A percentile compares a stretch with the other conserved stretches of the same genome.
These are phyloP conservation scores for Akabosia matsudoensis DNA, from an alignment of 1,140 invertebrate genomes.

Conservation along the genomic window DNA sequence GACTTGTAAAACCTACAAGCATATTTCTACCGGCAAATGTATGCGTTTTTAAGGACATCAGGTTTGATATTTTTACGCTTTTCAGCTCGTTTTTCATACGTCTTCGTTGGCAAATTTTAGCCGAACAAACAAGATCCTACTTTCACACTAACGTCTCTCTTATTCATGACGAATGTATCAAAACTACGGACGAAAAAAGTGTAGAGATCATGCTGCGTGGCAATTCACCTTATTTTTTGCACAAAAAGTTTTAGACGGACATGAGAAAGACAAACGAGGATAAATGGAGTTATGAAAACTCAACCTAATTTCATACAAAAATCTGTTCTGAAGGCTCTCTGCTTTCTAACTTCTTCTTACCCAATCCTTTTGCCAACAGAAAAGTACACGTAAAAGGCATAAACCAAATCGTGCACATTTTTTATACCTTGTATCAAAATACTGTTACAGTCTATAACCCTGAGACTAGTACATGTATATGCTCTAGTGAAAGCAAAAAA, in stretches of 20 bases:
- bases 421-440: background rate
- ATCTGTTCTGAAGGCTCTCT: background rate
- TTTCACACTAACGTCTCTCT: background rate
- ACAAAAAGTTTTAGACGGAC: constrained; percentile 8
- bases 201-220: background rate
- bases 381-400: background rate
- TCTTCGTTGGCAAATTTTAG: too few relatives aligned
- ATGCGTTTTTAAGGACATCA: too few relatives aligned
- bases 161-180: too few relatives aligned
- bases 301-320: background rate
- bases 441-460: too few relatives aligned
- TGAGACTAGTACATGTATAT: too few relatives aligned
- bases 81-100: too few relatives aligned
- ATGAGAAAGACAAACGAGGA: constrained; percentile 9
- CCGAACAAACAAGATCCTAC: too few relatives aligned
- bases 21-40: too few relatives aligned
- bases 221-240: background rate
- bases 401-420: background rate
- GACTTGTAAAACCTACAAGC: too few relatives aligned
- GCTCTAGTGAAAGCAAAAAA: background rate
- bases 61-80: too few relatives aligned
- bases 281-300: background rate
- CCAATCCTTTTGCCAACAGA: background rate
- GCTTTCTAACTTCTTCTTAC: background rate
- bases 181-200: background rate